These are phyloP conservation scores for Tachysurus fulvidraco DNA, from an alignment of 2,113 vertebrate genomes.

Conservation along the genomic window DNA sequence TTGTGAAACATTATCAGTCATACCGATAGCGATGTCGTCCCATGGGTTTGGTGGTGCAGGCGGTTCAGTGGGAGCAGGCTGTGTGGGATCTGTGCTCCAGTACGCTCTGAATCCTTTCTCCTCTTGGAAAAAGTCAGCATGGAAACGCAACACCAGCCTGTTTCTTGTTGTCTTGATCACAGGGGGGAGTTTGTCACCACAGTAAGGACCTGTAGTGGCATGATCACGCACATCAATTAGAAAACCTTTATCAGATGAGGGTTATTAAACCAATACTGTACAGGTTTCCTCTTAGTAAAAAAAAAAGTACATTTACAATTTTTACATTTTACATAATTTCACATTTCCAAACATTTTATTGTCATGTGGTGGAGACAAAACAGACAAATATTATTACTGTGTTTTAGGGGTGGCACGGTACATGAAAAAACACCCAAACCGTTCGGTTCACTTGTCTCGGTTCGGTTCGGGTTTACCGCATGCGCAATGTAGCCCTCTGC, in stretches of 20 bases:
- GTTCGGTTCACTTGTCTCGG: too few species aligned
- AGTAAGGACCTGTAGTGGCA: conserved; percentile 70
- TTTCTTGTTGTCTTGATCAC: conserved; percentile 62
- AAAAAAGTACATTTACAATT: neutral
- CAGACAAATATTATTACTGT: neutral
- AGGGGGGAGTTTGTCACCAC: conserved; percentile 65
- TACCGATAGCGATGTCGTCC: conserved; percentile 73
- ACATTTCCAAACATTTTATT: too few species aligned
- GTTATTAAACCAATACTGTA: neutral
- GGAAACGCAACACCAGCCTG: conserved; percentile 69
- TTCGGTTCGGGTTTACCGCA: too few species aligned
- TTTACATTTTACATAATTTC: too few species aligned
- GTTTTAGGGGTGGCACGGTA: too few species aligned
- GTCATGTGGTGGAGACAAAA: neutral
- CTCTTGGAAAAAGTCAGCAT: conserved; percentile 70
- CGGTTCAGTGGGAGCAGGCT: conserved; percentile 69
- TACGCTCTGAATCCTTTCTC: conserved; percentile 74
- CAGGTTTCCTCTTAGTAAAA: neutral
- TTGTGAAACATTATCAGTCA: neutral
- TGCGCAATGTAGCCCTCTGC: too few species aligned
- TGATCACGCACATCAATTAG: neutral
- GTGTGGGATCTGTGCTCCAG: conserved; percentile 67
- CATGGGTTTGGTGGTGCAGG: conserved; percentile 70
- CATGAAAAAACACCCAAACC: too few species aligned
- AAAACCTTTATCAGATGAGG: neutral